Base-by-base conservation (phyloP, 2,888 invertebrate species). In the Nomada hirtipes region DNA sequence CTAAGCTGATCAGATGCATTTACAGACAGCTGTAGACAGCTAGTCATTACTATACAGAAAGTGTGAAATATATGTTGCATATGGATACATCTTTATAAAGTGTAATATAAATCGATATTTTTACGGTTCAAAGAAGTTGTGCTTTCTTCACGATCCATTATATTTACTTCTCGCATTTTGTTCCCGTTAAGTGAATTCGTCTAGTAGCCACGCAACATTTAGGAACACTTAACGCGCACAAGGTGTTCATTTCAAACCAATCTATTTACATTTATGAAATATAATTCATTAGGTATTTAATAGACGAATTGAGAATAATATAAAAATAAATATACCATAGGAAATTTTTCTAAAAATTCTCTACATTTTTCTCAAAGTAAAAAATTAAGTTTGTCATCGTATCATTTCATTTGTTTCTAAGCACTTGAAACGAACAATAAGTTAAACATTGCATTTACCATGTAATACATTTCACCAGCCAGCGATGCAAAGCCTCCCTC, bases 11-110 rank as follows among this genome's bases (percentile, higher is more conserved):
- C 76, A 73, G 83, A 85, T 70, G 0, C 18, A 68, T 44, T 47
- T 55, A 50, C 59, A n/a, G 76, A 82, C 83, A 87, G 83, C 79
- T 87, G 69, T 72, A 82, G 60, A 76, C 74, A 79, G 79, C 76
- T 83, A 85, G 75, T 86, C 79, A 74, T 50, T 77, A 60, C 36
- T 64, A 67, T 76, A 78, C 47, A 26, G 67, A 70, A 76, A 77
- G 20, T 55, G 64, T 52, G 59, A 65, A 76, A 75, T 72, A 71
- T 59, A 83, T 42, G 26, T 64, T 78, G 59, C 69, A 82, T 70
- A 73, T 65, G 72, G 70, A 68, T 75, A 47, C 57, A 78, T 73
- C n/a, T 69, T 76, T 65, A 75, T 55, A 61, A 76, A 55, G 23
- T 74, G 75, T 73, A 80, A 82, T 75, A 70, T 53, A 68, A 85